Conservation (phyloP, 1,140 invertebrate genomes). For the Lucilia sericata region DNA sequence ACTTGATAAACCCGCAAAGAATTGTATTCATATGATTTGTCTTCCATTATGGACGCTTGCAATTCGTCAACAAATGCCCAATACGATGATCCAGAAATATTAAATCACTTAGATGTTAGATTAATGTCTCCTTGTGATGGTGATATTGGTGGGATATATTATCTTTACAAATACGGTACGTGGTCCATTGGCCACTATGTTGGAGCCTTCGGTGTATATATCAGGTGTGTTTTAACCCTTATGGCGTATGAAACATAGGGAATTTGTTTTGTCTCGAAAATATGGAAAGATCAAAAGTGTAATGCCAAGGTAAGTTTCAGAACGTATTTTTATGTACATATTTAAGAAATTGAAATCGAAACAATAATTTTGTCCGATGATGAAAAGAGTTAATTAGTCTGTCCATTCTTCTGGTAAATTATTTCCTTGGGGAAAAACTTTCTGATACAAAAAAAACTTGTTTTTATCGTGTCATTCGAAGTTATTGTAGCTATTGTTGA, state of each 20-base stretch:
- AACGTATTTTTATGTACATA: neutral
- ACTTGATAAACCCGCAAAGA: constrained; percentile 88
- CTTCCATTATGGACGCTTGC: constrained; percentile 91
- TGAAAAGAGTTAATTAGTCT: too few species aligned
- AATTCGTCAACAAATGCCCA: constrained; percentile 94
- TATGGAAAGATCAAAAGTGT: constrained; percentile 90
- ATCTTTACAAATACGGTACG: constrained; percentile 90
- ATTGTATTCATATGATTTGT: constrained; percentile 89
- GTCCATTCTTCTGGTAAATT: too few species aligned
- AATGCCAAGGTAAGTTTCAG: constrained; percentile 74
- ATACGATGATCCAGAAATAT: constrained; percentile 91
- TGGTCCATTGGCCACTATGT: constrained; percentile 92
- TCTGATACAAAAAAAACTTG: too few species aligned
- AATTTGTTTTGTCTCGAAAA: constrained; percentile 84
- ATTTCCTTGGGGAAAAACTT: too few species aligned
- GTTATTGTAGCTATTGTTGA: too few species aligned
- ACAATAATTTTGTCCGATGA: too few species aligned
- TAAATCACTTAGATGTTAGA: constrained; percentile 87
- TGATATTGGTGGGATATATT: constrained; percentile 96
- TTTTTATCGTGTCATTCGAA: too few species aligned
- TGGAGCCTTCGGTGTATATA: constrained; percentile 88
- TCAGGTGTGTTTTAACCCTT: constrained; percentile 88
- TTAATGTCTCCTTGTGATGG: constrained; percentile 81
- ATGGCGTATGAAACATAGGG: constrained; percentile 95
- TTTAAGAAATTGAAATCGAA: too few species aligned